Evolutionary conservation across 1,140 invertebrate species (phyloP).

Genomic region (Apis laboriosa): DNA sequence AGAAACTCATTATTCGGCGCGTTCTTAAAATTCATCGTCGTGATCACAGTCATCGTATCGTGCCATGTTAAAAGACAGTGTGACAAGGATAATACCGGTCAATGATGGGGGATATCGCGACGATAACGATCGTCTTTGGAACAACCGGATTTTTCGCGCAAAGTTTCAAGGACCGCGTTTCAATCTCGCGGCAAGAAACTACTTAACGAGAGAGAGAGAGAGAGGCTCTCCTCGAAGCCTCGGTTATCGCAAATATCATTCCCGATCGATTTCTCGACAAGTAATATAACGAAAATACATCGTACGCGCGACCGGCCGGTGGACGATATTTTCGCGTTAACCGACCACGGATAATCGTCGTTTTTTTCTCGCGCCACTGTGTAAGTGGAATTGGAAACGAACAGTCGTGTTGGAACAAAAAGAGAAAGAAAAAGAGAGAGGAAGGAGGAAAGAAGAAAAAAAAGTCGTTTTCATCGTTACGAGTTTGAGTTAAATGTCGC

Average conservation of each 20-base stretch:
- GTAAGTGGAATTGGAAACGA: background rate
- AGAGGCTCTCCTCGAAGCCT: background rate
- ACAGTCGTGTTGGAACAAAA: background rate
- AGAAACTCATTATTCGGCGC: constrained; percentile 41
- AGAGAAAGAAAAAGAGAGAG: no score
- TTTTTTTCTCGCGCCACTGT: background rate
- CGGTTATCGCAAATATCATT: constrained; percentile 21
- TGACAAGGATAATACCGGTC: background rate
- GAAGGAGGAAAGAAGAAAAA: background rate
- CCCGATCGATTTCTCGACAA: constrained; percentile 21
- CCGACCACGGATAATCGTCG: constrained; percentile 36
- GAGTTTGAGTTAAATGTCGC: background rate
- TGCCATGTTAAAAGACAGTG: constrained; percentile 28
- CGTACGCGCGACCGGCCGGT: background rate
- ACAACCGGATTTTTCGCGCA: constrained; percentile 33
- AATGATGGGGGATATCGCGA: constrained; percentile 48
- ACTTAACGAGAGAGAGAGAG: constrained; percentile 28
- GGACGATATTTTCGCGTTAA: constrained; percentile 48
- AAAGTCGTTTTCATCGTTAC: background rate
- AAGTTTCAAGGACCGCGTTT: constrained; percentile 34
- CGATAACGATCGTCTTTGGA: constrained; percentile 50
- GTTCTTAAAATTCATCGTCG: constrained; percentile 53
- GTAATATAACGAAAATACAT: constrained; percentile 22
- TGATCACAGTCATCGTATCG: background rate
- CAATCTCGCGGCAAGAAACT: constrained; percentile 51